Evolutionary conservation across 2,888 invertebrate species (phyloP).

Genomic region (Nemapogon koenigi): DNA sequence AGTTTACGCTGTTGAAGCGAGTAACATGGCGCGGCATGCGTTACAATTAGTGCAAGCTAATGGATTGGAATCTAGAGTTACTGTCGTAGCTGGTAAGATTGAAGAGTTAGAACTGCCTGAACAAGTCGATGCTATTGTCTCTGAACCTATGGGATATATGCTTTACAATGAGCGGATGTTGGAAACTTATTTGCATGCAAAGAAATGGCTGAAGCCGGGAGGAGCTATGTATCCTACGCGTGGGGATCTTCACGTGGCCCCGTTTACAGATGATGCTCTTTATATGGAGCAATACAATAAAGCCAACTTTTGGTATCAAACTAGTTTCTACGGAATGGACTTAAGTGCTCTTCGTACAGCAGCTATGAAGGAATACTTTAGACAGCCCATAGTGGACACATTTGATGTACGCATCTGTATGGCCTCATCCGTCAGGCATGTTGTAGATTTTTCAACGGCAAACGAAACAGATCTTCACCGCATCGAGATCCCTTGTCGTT

Average conservation of each 20-base stretch:
- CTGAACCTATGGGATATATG: slow-evolving; percentile 99
- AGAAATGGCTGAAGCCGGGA: slow-evolving; percentile 92
- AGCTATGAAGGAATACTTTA: slow-evolving; percentile 96
- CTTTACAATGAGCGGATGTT: slow-evolving; percentile 98
- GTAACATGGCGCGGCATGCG: slow-evolving; percentile 97
- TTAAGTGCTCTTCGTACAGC: slow-evolving; percentile 90
- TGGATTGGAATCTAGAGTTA: slow-evolving; percentile 84
- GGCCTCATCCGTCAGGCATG: slow-evolving; percentile 91
- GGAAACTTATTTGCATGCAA: slow-evolving; percentile 97
- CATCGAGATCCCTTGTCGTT: slow-evolving; percentile 95
- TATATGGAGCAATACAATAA: slow-evolving; percentile 99
- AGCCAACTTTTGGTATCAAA: slow-evolving; percentile 99
- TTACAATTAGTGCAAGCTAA: slow-evolving; percentile 90
- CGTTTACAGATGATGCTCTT: slow-evolving; percentile 96
- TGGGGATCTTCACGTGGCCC: slow-evolving; percentile 96
- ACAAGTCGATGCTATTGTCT: slow-evolving; percentile 95
- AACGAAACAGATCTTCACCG: slow-evolving; percentile 93
- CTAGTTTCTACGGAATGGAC: slow-evolving; percentile 97
- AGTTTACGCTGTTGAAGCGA: slow-evolving; percentile 99
- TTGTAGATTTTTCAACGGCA: slow-evolving; percentile 92
- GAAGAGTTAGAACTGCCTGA: slow-evolving; percentile 97
- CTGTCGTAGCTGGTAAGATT: slow-evolving; percentile 96
- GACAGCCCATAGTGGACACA: slow-evolving; percentile 97
- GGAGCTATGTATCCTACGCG: slow-evolving; percentile 98
- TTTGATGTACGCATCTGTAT: slow-evolving; percentile 98